A percentile compares a stretch with the other conserved stretches of the same genome.
phyloP scores from a whole-genome alignment of 1,140 invertebrate species.

The Bombus affinis region DNA sequence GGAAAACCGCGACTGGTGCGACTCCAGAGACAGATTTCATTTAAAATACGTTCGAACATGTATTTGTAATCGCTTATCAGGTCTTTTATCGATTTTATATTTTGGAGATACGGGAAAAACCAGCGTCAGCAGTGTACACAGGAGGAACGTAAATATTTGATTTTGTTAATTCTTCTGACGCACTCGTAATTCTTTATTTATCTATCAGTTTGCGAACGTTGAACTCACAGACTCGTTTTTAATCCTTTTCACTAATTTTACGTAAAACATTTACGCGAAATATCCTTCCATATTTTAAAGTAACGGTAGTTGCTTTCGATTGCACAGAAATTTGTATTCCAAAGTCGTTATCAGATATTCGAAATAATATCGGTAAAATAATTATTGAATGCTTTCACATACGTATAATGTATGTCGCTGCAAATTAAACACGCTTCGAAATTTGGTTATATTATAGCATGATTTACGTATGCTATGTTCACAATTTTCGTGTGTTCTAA shows the following conservation, averaged over 20 bases:
- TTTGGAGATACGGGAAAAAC: not conserved
- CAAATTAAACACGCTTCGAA: not conserved
- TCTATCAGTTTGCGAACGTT: not conserved
- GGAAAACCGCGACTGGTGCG: not conserved
- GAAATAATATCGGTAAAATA: not conserved
- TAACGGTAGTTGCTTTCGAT: not conserved
- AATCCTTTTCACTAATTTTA: not conserved
- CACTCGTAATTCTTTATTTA: not conserved
- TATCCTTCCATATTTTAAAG: not conserved
- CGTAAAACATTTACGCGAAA: not conserved
- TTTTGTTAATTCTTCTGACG: not conserved
- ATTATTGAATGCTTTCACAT: not conserved
- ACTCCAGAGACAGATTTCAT: constrained; percentile 2
- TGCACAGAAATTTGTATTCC: not conserved
- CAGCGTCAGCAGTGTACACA: not conserved
- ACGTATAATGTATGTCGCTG: not conserved
- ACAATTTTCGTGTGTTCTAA: not conserved
- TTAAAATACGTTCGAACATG: not conserved
- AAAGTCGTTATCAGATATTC: not conserved
- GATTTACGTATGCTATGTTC: not conserved
- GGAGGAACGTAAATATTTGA: not conserved
- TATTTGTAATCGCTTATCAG: constrained; percentile 13
- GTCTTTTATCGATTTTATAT: not conserved
- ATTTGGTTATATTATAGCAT: not conserved
- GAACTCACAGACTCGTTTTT: not conserved